Conservation (phyloP, 2,888 invertebrate species). For the Drosophila borealis region DNA sequence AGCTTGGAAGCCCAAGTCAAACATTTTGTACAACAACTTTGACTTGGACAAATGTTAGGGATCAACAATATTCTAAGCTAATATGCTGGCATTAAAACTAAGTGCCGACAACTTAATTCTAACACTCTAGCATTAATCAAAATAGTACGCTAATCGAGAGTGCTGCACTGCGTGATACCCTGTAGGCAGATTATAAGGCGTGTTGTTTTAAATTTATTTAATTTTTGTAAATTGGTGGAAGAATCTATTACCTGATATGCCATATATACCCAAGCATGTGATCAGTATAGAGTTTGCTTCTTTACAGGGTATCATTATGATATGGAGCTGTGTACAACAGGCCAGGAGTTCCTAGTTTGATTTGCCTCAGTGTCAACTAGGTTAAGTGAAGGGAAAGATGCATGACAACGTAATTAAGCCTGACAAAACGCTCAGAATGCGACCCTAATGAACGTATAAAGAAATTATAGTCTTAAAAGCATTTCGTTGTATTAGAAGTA, state of each 20-base stretch:
- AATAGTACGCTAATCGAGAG: not conserved
- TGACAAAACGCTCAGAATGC: slow-evolving; percentile 20
- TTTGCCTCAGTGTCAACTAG: slow-evolving; percentile 31
- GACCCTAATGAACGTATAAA: slow-evolving; percentile 17
- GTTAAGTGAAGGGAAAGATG: slow-evolving; percentile 40
- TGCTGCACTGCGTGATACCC: not conserved
- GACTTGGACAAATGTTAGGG: slow-evolving; percentile 4
- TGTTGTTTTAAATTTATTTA: no score
- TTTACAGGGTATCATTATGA: not conserved
- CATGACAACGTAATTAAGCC: slow-evolving; percentile 31
- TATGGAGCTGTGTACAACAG: slow-evolving; percentile 7
- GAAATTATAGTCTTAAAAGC: slow-evolving; percentile 8
- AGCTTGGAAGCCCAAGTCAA: not conserved
- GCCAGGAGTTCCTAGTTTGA: slow-evolving; percentile 19
- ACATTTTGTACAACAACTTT: slow-evolving; percentile 9
- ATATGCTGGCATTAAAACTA: not conserved
- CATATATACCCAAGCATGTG: no score
- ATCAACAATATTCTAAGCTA: not conserved
- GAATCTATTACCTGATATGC: no score
- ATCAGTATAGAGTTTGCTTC: no score
- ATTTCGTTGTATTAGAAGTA: slow-evolving; percentile 12
- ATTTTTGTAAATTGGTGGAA: no score
- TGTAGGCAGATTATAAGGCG: not conserved
- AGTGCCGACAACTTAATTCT: slow-evolving; percentile 1
- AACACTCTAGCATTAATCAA: not conserved